Base-by-base conservation (phyloP, 2,888 invertebrate species). In the Drosophila tanythrix region DNA sequence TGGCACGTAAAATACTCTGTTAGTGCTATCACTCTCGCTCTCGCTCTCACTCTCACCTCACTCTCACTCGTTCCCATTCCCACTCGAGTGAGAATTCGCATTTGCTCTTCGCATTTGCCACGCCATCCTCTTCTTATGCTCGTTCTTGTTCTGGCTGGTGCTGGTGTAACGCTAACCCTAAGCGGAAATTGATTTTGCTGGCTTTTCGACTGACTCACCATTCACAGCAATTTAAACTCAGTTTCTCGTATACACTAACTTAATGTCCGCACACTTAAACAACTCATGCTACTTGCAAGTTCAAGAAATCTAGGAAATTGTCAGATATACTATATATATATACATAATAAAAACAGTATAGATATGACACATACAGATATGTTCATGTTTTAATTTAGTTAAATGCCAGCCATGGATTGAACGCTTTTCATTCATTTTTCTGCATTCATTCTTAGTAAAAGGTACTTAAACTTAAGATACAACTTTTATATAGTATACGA, bases 151-250 rank as follows among this genome's bases (percentile, higher is more conserved):
- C 10, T 48, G 57, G 15, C 48, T 21, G 8, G 21, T 46, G 21
- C 56, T 48, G 50, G 31, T 64, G 31, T 63, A 76, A 56, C 67
- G 71, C 58, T 73, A 83, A 74, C 75, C 70, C 57, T 36, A 71
- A 87, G 51, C 85, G 85, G 85, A 86, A 86, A 86, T 86, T 86
- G 87, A 86, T 87, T 86, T 85, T 74, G 73, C 81, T 67, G 81
- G 81, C 81, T 82, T 82, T 83, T 84, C 82, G 76, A 68, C 75
- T 72, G 58, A 53, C 51, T 46, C 62, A 69, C 69, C 69, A 74
- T 56, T 68, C 52, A 57, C 43, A 68, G 64, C 68, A 62, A 21
- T 61, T 72, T 43, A 48, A 36, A 13, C 58, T 43, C 31, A 36
- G 55, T 48, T 67, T 70, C 38, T 59, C 15, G 6, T 8, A 35